A percentile compares a stretch with the other conserved stretches of the same genome.
phyloP scores from a whole-genome alignment of 2,888 invertebrate species.

The Scaptomyza polygonia region DNA sequence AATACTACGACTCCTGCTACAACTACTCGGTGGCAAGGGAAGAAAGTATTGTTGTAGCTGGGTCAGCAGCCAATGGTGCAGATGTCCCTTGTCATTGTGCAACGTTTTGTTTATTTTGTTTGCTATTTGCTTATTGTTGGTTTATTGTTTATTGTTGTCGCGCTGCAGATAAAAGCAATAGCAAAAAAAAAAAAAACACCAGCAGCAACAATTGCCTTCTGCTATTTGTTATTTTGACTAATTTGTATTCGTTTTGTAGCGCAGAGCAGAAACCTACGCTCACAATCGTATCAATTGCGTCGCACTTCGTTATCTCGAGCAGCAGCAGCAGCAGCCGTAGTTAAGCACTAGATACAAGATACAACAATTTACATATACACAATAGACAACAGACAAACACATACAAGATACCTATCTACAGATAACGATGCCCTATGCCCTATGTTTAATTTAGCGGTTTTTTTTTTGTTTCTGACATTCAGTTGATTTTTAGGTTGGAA shows the following conservation, averaged over 20 bases:
- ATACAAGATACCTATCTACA: slow-evolving; percentile 29
- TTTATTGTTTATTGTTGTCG: slow-evolving; percentile 60
- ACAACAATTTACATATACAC: slow-evolving; percentile 12
- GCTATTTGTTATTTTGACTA: slow-evolving; percentile 32
- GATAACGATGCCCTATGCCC: slow-evolving; percentile 35
- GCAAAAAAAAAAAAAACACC: background rate
- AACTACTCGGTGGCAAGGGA: background rate
- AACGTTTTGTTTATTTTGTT: slow-evolving; percentile 65
- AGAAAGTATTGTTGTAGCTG: slow-evolving; percentile 5
- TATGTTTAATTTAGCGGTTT: slow-evolving; percentile 16
- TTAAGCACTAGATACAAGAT: slow-evolving; percentile 44
- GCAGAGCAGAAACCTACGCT: slow-evolving; percentile 35
- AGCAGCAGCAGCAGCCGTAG: slow-evolving; percentile 23
- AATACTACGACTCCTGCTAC: background rate
- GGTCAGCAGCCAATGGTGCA: slow-evolving; percentile 24
- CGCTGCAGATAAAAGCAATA: slow-evolving; percentile 42
- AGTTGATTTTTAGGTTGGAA: slow-evolving; percentile 10
- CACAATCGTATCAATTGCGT: slow-evolving; percentile 64
- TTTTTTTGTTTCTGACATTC: slow-evolving; percentile 22
- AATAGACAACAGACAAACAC: slow-evolving; percentile 18
- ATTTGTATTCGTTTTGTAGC: slow-evolving; percentile 53
- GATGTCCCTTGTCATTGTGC: slow-evolving; percentile 52
- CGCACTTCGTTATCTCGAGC: slow-evolving; percentile 62
- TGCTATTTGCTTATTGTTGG: slow-evolving; percentile 36
- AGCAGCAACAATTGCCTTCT: slow-evolving; percentile 39